These are phyloP conservation scores for Melangyna quadrimaculata DNA, from an alignment of 2,888 invertebrate species.

Conservation along the genomic window DNA sequence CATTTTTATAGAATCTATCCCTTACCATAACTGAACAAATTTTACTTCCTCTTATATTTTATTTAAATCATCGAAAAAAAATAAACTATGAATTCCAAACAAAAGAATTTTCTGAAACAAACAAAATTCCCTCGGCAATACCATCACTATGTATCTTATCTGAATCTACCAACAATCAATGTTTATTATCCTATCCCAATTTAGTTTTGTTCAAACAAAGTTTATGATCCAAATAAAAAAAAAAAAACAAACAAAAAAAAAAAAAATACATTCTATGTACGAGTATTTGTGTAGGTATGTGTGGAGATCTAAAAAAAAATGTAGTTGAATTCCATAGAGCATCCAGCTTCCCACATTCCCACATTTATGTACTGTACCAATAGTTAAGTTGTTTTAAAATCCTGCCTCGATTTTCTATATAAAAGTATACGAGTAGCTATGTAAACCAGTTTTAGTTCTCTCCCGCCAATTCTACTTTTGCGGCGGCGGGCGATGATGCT, in stretches of 20 bases:
- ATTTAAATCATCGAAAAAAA: not conserved
- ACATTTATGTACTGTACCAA: too few species aligned
- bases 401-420: not conserved
- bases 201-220: conserved; percentile 26
- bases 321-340: conserved; percentile 40
- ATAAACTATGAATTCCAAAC: not conserved
- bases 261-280: not conserved
- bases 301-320: not conserved
- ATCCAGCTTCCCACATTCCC: conserved; percentile 26
- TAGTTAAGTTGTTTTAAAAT: conserved; percentile 34
- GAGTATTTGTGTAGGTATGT: not conserved
- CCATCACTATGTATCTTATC: conserved; percentile 39
- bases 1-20: too few species aligned
- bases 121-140: conserved; percentile 17
- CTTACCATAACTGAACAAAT: too few species aligned
- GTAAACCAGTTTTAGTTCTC: not conserved
- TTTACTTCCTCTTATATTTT: not conserved
- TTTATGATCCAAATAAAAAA: conserved; percentile 16
- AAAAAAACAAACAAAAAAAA: not conserved
- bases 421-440: not conserved
- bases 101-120: conserved; percentile 4
- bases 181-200: conserved; percentile 39
- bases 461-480: not conserved
- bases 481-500: too few species aligned
- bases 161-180: conserved; percentile 39